Conservation (phyloP, 2,888 invertebrate genomes). For the Heteropelma amictum region DNA sequence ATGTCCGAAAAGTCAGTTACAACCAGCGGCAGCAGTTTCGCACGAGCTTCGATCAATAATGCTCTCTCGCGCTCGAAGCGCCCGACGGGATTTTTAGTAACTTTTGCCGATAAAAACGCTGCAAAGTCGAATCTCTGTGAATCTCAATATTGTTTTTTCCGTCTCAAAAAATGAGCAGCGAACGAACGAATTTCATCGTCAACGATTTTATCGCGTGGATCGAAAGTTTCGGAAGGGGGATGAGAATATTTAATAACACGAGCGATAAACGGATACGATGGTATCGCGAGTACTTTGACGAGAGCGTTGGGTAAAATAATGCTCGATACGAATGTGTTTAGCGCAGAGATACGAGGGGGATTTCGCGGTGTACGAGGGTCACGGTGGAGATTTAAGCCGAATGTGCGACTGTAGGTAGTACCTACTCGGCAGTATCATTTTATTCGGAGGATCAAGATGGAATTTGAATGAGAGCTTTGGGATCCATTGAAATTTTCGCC, state of each 20-base stretch:
- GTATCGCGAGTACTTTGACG: conserved; percentile 30
- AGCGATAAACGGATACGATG: conserved; percentile 12
- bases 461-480: conserved; percentile 76
- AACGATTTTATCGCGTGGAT: neutral
- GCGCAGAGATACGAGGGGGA: conserved; percentile 48
- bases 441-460: conserved; percentile 69
- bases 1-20: conserved; percentile 66
- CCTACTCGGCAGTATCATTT: conserved; percentile 73
- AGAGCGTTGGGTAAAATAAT: conserved; percentile 40
- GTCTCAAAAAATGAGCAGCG: too few relatives aligned
- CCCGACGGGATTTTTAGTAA: too few relatives aligned
- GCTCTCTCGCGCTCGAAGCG: too few relatives aligned
- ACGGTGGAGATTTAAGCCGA: conserved; percentile 72
- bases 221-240: neutral
- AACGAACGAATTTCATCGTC: too few relatives aligned
- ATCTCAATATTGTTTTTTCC: too few relatives aligned
- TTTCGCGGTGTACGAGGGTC: conserved; percentile 20
- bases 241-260: conserved; percentile 28
- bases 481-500: conserved; percentile 50
- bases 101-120: too few relatives aligned
- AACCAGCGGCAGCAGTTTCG: conserved; percentile 67
- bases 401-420: conserved; percentile 77
- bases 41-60: conserved; percentile 1
- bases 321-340: conserved; percentile 26
- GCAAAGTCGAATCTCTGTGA: too few relatives aligned